Percentiles rank a stretch among this genome's conserved stretches.
These are phyloP conservation scores for Scaptomyza cyrtandrae DNA, from an alignment of 2,888 invertebrate species.

Conservation along the genomic window DNA sequence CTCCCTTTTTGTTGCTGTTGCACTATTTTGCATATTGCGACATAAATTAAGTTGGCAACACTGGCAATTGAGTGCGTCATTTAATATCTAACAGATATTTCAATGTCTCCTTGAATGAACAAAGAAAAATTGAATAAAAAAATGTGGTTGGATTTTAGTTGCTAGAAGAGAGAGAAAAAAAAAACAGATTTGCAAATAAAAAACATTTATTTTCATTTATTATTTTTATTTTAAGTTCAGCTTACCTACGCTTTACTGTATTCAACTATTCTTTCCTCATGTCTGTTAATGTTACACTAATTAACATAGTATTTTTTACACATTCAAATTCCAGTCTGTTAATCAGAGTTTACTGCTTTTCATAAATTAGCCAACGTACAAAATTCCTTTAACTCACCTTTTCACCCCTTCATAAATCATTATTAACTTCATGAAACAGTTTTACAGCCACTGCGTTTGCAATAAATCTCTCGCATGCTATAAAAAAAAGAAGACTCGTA, in stretches of 20 bases:
- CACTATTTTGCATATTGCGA: constrained; percentile 27
- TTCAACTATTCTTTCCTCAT: neutral
- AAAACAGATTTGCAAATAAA: too few relatives aligned
- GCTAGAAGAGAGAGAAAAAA: too few relatives aligned
- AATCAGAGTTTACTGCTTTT: constrained; percentile 11
- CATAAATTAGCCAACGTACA: neutral
- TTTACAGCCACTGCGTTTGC: constrained; percentile 2
- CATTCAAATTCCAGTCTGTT: neutral
- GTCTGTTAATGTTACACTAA: neutral
- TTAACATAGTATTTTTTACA: neutral
- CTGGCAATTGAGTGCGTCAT: constrained; percentile 36
- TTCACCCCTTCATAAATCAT: constrained; percentile 8
- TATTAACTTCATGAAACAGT: constrained; percentile 31
- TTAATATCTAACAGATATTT: constrained; percentile 41
- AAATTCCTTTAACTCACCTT: neutral
- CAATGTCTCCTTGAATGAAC: constrained; percentile 39
- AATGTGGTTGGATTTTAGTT: too few relatives aligned
- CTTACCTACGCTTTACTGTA: constrained; percentile 58
- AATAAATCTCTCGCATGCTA: constrained; percentile 64
- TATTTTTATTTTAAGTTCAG: neutral
- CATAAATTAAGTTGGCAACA: constrained; percentile 75
- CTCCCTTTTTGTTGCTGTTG: constrained; percentile 3
- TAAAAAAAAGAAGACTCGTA: constrained; percentile 9
- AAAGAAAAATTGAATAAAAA: too few relatives aligned
- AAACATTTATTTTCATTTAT: too few relatives aligned